Base-by-base conservation (phyloP, 2,888 invertebrate species). In the Tuberolachnus salignus region DNA sequence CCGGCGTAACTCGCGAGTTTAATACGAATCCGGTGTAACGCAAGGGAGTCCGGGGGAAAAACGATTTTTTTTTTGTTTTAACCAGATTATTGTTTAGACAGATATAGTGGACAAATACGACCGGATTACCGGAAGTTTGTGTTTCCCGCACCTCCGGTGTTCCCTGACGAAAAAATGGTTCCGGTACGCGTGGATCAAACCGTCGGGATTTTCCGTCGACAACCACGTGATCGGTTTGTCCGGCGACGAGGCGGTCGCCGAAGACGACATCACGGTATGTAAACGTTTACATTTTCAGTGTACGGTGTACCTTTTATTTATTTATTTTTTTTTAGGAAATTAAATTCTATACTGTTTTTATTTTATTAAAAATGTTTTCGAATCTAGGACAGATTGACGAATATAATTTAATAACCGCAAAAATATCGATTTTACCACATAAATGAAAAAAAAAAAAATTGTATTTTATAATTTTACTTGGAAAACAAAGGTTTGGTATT, bases 221-320 rank as follows among this genome's bases (percentile, higher is more conserved):
- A 92, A 92, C 84, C 92, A 94, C 83, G 83, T 84, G 21, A 86
- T 93, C 11, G 85, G 91, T 14, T 85, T 90, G 0, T 89, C 91
- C 4, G 89, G 89, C 3, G 92, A 92, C 14, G 87, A 93, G 11
- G 88, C 89, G 0, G 89, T 94, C 8, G 89, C 88, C 23, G 92
- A 93, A 80, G 86, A 86, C 61, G 94, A 92, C 84, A 90, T 94
- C 82, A 93, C 94, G 88, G 92, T 91, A 84, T 82, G n/a, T n/a
- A n/a, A n/a, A n/a, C n/a, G n/a, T n/a, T n/a, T n/a, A n/a, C n/a
- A n/a, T n/a, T n/a, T n/a, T n/a, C n/a, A n/a, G n/a, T n/a, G n/a
- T n/a, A n/a, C n/a, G n/a, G n/a, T n/a, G n/a, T n/a, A n/a, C n/a
- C n/a, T n/a, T n/a, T n/a, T n/a, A n/a, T n/a, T n/a, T n/a, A n/a